Evolutionary conservation across 2,797 vertebrate genomes (phyloP), one percentile per base, ranked within the genome.

Genomic region (Ctenochaetus hawaiiensis): DNA sequence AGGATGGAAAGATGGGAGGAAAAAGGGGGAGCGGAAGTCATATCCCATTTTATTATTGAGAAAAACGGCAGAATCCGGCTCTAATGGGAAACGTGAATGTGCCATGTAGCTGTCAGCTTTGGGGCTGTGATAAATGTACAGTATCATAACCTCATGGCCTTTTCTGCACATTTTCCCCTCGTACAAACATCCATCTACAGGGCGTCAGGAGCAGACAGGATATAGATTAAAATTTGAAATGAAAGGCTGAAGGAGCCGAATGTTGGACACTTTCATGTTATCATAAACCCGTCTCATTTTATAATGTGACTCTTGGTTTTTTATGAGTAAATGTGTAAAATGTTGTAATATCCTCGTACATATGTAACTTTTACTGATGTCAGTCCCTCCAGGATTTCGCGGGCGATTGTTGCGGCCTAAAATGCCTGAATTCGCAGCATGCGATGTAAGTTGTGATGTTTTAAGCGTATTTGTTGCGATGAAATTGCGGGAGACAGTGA

Each of bases 61-160:
- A 70, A 47, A 57, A 76, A 74, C 14, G 69, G 44, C 45, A 18
- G 77, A 54, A 58, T 68, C 60, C 14, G 6, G 79, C 44, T 78
- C 69, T 72, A 78, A 86, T 77, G 69, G 71, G 53, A 77, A 77
- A 62, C 1, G 60, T 68, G 84, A 79, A 77, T 2, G 64, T 75
- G 87, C 60, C 76, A 47, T 72, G 86, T 77, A 49, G 59, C 88
- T 88, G 88, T 87, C 88, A 61, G 83, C 86, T 79, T 81, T 70
- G 49, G 54, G 53, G 48, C 59, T 18, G 61, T 87, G 87, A 90
- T 89, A 47, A 84, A 89, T 89, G 87, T 85, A 71, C 70, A 73
- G 79, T 63, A 58, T 57, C 45, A 8, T 78, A 67, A 87, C 87
- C 90, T 57, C 47, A 1, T 52, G 80, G 71, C 74, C 80, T 72